Evolutionary conservation across 1,140 invertebrate species (phyloP), one percentile per base, ranked within the genome.

Genomic region (Thalassaphorura encarpata): DNA sequence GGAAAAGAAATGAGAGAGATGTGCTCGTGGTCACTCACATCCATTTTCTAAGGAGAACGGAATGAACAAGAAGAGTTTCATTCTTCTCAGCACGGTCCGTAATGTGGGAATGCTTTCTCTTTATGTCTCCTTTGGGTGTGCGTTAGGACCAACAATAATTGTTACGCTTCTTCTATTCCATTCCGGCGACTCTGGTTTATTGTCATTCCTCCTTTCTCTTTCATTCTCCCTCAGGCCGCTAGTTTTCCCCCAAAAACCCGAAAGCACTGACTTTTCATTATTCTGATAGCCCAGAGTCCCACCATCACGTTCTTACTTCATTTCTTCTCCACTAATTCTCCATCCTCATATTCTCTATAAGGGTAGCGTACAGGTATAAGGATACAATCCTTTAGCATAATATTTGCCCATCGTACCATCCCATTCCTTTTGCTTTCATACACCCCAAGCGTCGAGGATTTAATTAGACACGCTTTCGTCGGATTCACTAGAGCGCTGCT

Each of bases 131-230:
- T 53, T 21, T 45, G 60, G 60, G 60, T 46, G 46, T 61, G 55
- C 52, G 51, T 54, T 46, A 51, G 57, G 54, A 53, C 54, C 54
- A 61, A 57, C 54, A 61, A 61, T 61, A 61, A 61, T 61, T 57
- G 55, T 54, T 54, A 49, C 45, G 42, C 50, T 54, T 52, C 49
- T 52, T 52, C 52, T 26, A 49, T 55, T 52, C 54, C 43, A 48
- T 53, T 48, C 29, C 29, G 42, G 29, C 54, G 46, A 42, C 50
- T 36, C 48, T 46, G 16, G 21, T 49, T 49, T 49, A 48, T 45
- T 54, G 52, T 54, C 41, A 43, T 33, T 46, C 27, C 52, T 54
- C 46, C 27, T 28, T 21, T 52, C n/a, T 42, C 26, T 36, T 51
- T 27, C 29, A 28, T 40, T 23, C 24, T 28, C 21, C 31, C 28